These are phyloP conservation scores for Pseudoips prasinana DNA, from an alignment of 2,888 invertebrate genomes.

Conservation along the genomic window DNA sequence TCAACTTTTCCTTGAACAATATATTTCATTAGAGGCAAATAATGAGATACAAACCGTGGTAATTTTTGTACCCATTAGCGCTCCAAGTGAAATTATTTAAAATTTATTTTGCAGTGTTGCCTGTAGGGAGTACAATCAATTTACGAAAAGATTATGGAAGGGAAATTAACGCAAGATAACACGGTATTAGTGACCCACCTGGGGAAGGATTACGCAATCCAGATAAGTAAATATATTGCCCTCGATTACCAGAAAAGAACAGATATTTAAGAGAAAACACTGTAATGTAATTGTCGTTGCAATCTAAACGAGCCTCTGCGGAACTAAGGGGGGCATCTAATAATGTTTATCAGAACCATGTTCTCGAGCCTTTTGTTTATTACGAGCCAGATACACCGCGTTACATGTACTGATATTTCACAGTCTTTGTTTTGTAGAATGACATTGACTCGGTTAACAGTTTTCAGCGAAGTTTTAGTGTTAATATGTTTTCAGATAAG, in stretches of 20 bases:
- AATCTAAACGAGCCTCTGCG: slow-evolving; percentile 59
- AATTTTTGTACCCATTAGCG: slow-evolving; percentile 6
- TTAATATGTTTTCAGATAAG: slow-evolving; percentile 31
- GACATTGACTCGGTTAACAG: slow-evolving; percentile 45
- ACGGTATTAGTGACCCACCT: slow-evolving; percentile 61
- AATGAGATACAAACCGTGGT: slow-evolving; percentile 18
- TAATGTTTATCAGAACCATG: slow-evolving; percentile 56
- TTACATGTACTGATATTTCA: slow-evolving; percentile 63
- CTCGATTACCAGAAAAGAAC: slow-evolving; percentile 62
- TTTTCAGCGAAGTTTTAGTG: neutral
- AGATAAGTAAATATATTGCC: slow-evolving; percentile 73
- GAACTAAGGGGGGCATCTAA: slow-evolving; percentile 52
- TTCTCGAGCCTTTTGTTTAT: slow-evolving; percentile 58
- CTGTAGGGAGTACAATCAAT: slow-evolving; percentile 55
- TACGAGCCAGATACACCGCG: slow-evolving; percentile 41
- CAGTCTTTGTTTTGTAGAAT: slow-evolving; percentile 52
- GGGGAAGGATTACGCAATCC: slow-evolving; percentile 61
- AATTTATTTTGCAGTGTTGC: slow-evolving; percentile 40
- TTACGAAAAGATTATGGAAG: slow-evolving; percentile 57
- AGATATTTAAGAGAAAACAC: slow-evolving; percentile 55
- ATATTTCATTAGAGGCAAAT: slow-evolving; percentile 17
- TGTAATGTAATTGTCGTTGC: slow-evolving; percentile 50
- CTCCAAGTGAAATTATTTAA: slow-evolving; percentile 29
- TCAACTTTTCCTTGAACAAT: slow-evolving; percentile 12
- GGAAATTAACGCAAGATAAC: slow-evolving; percentile 73